Conservation (phyloP, 2,113 vertebrate species). For the Syrmaticus mikado region DNA sequence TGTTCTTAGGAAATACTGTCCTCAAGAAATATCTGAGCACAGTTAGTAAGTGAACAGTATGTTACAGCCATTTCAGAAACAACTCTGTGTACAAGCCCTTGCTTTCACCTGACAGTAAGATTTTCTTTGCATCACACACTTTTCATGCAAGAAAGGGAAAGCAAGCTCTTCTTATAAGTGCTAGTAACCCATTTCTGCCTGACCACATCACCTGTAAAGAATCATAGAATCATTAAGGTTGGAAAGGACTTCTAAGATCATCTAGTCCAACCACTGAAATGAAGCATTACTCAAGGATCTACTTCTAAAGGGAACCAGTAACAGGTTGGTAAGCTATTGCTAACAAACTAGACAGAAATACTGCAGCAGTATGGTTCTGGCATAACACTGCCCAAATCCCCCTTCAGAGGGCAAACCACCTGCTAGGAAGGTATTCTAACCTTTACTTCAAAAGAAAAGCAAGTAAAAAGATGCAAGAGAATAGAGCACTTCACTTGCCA, state of each 20-base stretch:
- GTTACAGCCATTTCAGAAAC: background rate
- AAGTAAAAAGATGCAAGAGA: background rate
- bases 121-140: background rate
- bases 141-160: conserved; percentile 12
- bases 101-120: background rate
- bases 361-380: background rate
- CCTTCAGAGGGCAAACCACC: background rate
- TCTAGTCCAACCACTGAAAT: too few relatives aligned
- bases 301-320: background rate
- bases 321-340: background rate
- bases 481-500: background rate
- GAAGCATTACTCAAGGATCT: background rate
- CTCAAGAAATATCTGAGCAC: background rate
- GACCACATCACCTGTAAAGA: background rate
- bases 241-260: too few relatives aligned
- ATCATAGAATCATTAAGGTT: too few relatives aligned
- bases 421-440: conserved; percentile 8
- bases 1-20: background rate
- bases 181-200: conserved; percentile 10
- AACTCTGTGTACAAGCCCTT: background rate
- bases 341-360: background rate
- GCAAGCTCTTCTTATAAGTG: conserved; percentile 43
- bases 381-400: background rate
- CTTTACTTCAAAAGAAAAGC: background rate
- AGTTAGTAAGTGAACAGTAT: background rate